Base-by-base conservation (phyloP, 2,888 invertebrate genomes). In the Xestobium rufovillosum region DNA sequence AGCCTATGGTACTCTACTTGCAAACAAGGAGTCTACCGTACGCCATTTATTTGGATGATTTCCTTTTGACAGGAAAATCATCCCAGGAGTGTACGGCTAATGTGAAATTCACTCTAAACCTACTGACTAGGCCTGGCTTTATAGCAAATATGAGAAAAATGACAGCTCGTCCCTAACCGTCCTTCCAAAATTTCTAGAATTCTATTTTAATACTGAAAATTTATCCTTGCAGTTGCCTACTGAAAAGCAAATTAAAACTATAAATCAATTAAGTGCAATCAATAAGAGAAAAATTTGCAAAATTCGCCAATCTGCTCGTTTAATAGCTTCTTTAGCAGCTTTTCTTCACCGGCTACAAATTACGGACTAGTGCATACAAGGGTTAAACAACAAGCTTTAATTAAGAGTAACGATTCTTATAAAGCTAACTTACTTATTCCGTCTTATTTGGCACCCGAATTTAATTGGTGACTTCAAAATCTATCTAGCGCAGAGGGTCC, bases 321-420 rank as follows among this genome's bases (percentile, higher is more conserved):
- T 51, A 15, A 26, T 46, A n/a, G 50, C 50, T 3, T 30, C 13
- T 14, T 27, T 54, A 10, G 35, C 43, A 3, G 43, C 52, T 4
- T 37, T 40, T n/a, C n/a, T 6, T 53, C 50, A 28, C 53, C 50
- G 9, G 52, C 52, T 1, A 36, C 49, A 2, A 39, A 36, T 11
- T 55, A 52, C 41, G 45, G 51, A 0, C 34, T 44, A 38, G 8
- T 45, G 6, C 32, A 48, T 23, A 36, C 37, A 3, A 29, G 41
- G 11, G 35, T 31, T 14, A 44, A 47, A 34, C 40, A n/a, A 32
- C 26, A 39, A 19, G 47, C 47, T n/a, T 19, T 50, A 6, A 17
- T 31, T 16, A 36, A 35, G 4, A n/a, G 27, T 11, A 11, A 26
- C 2, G 42, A 38, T 3, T 33, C 34, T 23, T 47, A 38, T 34